A percentile compares a stretch with the other conserved stretches of the same genome.
Conservation (phyloP, 2,113 vertebrate genomes). For the Alligator sinensis region DNA sequence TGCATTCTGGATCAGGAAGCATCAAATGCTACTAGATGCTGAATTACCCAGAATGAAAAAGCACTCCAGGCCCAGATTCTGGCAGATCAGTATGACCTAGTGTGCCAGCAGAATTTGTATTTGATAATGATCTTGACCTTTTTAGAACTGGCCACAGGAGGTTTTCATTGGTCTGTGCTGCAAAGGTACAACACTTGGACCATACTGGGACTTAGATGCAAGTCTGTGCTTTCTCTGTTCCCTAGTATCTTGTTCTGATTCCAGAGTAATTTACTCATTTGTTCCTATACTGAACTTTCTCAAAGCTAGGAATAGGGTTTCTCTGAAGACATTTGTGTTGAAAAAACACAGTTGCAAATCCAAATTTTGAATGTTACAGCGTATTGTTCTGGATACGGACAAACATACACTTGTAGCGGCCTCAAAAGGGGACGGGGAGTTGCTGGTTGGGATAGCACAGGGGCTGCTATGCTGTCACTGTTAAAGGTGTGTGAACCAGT, state of each 20-base stretch:
- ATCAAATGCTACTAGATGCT: neutral
- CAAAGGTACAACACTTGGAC: neutral
- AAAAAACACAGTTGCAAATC: neutral
- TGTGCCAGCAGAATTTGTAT: neutral
- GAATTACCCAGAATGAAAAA: neutral
- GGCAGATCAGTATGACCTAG: neutral
- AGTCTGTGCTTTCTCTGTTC: neutral
- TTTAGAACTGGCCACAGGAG: fast-evolving
- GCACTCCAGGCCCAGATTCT: neutral
- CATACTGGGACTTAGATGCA: neutral
- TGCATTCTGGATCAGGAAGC: neutral
- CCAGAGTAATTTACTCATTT: neutral
- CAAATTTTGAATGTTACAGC: fast-evolving
- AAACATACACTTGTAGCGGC: too few species aligned
- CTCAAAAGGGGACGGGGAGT: too few species aligned
- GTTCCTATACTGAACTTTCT: neutral
- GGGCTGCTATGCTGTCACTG: too few species aligned
- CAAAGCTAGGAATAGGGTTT: neutral
- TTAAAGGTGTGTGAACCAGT: too few species aligned
- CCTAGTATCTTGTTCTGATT: neutral
- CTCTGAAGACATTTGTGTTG: neutral
- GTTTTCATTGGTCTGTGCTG: neutral
- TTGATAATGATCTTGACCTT: neutral
- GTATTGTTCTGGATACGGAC: neutral
- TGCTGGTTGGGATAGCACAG: too few species aligned